These are phyloP conservation scores for Lophotriccus pileatus DNA, from an alignment of 2,797 vertebrate genomes.

Conservation along the genomic window DNA sequence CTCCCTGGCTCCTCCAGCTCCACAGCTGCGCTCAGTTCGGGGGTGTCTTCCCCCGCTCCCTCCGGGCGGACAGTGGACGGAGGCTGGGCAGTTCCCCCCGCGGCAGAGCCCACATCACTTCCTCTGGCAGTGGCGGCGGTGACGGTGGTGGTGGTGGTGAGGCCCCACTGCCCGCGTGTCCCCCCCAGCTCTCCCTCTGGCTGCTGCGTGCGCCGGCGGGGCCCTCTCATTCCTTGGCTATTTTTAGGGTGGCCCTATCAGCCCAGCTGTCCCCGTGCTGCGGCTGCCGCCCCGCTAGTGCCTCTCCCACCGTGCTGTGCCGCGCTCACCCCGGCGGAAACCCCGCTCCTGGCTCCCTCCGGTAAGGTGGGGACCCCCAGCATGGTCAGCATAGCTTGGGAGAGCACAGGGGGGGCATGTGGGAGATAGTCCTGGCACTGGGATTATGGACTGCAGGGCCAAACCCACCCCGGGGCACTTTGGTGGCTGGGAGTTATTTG, in stretches of 20 bases:
- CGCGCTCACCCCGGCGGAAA: background rate
- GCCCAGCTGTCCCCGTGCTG: constrained; percentile 86
- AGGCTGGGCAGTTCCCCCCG: background rate
- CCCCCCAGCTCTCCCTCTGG: background rate
- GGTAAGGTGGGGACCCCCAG: constrained; percentile 24
- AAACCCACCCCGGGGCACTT: background rate
- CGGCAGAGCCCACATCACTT: constrained; percentile 53
- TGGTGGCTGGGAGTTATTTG: background rate
- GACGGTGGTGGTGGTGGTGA: background rate
- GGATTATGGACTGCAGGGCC: accelerated
- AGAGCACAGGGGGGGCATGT: background rate
- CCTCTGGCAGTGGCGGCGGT: background rate
- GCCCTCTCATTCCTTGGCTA: constrained; percentile 79
- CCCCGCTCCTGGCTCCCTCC: background rate
- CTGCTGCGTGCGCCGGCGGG: constrained; percentile 31
- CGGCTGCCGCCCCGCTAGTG: constrained; percentile 7
- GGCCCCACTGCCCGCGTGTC: background rate
- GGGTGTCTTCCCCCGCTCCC: background rate
- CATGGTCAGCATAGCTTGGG: accelerated
- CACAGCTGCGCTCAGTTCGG: accelerated
- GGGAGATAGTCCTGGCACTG: background rate
- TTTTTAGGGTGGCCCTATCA: constrained; percentile 87
- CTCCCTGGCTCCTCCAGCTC: background rate
- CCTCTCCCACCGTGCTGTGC: background rate
- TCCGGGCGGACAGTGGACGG: background rate